These are phyloP conservation scores for Noctua comes DNA, from an alignment of 2,888 invertebrate species.

Conservation along the genomic window DNA sequence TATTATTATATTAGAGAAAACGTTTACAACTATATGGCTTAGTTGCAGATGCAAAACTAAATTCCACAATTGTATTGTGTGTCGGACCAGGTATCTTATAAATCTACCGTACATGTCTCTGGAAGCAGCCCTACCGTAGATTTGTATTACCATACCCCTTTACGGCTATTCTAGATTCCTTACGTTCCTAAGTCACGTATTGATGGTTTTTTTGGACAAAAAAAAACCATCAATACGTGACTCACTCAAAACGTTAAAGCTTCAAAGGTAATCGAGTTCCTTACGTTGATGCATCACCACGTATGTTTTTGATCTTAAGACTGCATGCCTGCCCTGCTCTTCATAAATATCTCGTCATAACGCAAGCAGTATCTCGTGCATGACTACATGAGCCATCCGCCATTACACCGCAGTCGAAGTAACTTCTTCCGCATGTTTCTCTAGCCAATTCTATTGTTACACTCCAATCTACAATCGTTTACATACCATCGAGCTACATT, in stretches of 20 bases:
- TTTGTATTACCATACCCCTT: background rate
- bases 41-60: background rate
- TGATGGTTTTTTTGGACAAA: too few species aligned
- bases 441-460: constrained; percentile 75
- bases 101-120: too few species aligned
- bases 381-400: constrained; percentile 42
- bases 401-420: constrained; percentile 43
- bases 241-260: background rate
- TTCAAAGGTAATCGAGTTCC: background rate
- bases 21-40: background rate
- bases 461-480: constrained; percentile 57
- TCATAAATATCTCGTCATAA: constrained; percentile 65
- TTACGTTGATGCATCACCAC: background rate
- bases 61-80: background rate
- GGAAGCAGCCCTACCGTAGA: background rate
- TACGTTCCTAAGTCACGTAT: too few species aligned
- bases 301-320: constrained; percentile 21
- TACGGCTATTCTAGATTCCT: background rate
- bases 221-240: too few species aligned
- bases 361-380: constrained; percentile 67
- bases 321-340: constrained; percentile 22
- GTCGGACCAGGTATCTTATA: background rate
- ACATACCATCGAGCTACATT: constrained; percentile 41
- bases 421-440: constrained; percentile 69
- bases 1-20: constrained; percentile 48